Conservation (phyloP, 1,140 invertebrate species). For the Drosophila insularis region DNA sequence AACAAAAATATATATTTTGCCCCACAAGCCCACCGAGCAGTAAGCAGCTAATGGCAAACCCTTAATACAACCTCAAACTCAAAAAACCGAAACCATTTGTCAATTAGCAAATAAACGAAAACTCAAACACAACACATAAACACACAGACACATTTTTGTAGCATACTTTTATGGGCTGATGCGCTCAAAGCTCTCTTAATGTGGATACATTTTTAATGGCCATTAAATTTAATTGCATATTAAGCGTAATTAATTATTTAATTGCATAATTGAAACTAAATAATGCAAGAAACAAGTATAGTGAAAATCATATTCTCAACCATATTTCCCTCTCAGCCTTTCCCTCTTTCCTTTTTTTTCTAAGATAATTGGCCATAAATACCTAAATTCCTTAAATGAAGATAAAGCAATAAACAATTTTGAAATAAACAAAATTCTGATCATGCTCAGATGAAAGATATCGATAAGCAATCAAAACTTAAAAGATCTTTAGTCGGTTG, state of each 20-base stretch:
- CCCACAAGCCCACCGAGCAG: neutral
- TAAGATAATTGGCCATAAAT: too few relatives aligned
- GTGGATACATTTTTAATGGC: conserved; percentile 48
- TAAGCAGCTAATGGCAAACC: neutral
- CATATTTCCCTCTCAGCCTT: neutral
- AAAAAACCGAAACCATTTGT: conserved; percentile 4
- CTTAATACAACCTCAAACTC: neutral
- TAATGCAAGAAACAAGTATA: conserved; percentile 39
- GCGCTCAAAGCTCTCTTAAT: neutral
- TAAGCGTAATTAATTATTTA: conserved; percentile 54
- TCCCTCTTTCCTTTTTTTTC: too few relatives aligned
- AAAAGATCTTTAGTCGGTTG: too few relatives aligned
- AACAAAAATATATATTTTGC: neutral
- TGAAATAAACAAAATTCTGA: too few relatives aligned
- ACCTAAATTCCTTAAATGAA: too few relatives aligned
- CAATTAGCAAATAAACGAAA: conserved; percentile 11
- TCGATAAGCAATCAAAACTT: too few relatives aligned
- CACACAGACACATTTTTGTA: neutral
- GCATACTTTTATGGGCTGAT: conserved; percentile 3
- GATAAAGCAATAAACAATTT: too few relatives aligned
- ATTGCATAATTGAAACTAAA: conserved; percentile 59
- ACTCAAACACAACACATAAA: neutral
- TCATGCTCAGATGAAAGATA: too few relatives aligned
- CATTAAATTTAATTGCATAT: conserved; percentile 56
- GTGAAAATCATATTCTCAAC: neutral